These are phyloP conservation scores for Pemphredon lugubris DNA, from an alignment of 2,888 invertebrate species.

Conservation along the genomic window DNA sequence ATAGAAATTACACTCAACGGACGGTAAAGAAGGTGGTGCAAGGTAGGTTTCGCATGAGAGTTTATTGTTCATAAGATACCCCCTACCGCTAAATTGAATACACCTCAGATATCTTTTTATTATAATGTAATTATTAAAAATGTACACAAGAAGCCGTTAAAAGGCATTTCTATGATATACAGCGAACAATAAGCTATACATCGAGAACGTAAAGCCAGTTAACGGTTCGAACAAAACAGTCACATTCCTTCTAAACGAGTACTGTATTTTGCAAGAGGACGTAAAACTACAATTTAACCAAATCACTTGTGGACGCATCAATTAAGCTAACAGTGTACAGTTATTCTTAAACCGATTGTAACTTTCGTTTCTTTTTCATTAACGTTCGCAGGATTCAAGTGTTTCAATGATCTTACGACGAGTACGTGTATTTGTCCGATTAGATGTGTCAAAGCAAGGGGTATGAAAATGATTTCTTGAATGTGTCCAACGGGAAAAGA, in stretches of 20 bases:
- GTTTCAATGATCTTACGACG: slow-evolving; percentile 21
- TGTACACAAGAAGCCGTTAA: slow-evolving; percentile 80
- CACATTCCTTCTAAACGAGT: slow-evolving; percentile 59
- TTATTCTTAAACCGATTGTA: slow-evolving; percentile 33
- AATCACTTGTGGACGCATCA: slow-evolving; percentile 58
- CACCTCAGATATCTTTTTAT: slow-evolving; percentile 74
- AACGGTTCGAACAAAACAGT: slow-evolving; percentile 68
- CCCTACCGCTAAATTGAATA: slow-evolving; percentile 77
- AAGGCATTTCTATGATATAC: slow-evolving; percentile 71
- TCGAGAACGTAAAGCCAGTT: slow-evolving; percentile 68
- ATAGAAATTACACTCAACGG: not conserved
- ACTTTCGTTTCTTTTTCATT: slow-evolving; percentile 7
- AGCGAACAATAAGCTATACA: too few relatives aligned
- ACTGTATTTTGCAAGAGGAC: slow-evolving; percentile 31
- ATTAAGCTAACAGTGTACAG: slow-evolving; percentile 49
- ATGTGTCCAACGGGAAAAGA: slow-evolving; percentile 63
- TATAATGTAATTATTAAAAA: slow-evolving; percentile 74
- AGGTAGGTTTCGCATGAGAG: slow-evolving; percentile 53
- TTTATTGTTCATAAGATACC: slow-evolving; percentile 73
- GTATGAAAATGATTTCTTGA: slow-evolving; percentile 69
- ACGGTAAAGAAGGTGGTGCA: too few relatives aligned
- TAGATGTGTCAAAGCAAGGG: slow-evolving; percentile 46
- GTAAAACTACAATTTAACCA: slow-evolving; percentile 48
- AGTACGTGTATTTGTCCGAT: slow-evolving; percentile 35
- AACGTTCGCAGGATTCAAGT: not conserved